Evolutionary conservation across 92 coral and sea anemone genomes (phyloP), one percentile per base, ranked within the genome.

Genomic region (Pocillopora grandis): DNA sequence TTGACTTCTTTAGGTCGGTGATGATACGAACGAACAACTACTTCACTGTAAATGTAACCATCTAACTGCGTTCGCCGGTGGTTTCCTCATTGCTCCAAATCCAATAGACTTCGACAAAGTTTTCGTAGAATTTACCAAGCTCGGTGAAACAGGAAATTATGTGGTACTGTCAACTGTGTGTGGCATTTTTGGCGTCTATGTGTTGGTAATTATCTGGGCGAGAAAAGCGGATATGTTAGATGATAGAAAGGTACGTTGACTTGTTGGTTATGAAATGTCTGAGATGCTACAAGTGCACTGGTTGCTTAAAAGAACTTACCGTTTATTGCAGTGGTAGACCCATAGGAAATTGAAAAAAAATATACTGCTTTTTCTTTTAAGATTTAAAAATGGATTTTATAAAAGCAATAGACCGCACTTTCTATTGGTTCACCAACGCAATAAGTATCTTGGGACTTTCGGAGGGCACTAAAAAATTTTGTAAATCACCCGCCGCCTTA

Each of bases 61-160:
- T 72, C 84, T 93, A 10, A 90, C 97, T 11, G 89, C 94, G 55
- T 93, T 93, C 89, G 97, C 94, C 12, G 97, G 97, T 2, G 97
- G 92, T 69, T 91, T 93, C 87, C 75, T 93, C 33, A 92, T 93
- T 27, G 97, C 97, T 10, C 97, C 97, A 21, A 93, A 89, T 70
- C 92, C 97, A 37, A 88, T 93, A 74, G 97, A 93, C 56, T 89
- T 93, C 27, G 97, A 90, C 80, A 93, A 93, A 81, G 94, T 93
- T n/a, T 86, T 90, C 72, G 88, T 90, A 68, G 94, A 87, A 75
- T 93, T 93, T 72, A 88, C 91, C 2, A 90, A 89, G 56, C 91
- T 93, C n/a, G 92, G 89, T 7, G 97, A 93, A 66, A 83, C 90
- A 23, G 97, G 94, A 33, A 93, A 93, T 87, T 91, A 88, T 84